phyloP scores from a whole-genome alignment of 2,888 invertebrate species.

The Philhelius pedissequus region DNA sequence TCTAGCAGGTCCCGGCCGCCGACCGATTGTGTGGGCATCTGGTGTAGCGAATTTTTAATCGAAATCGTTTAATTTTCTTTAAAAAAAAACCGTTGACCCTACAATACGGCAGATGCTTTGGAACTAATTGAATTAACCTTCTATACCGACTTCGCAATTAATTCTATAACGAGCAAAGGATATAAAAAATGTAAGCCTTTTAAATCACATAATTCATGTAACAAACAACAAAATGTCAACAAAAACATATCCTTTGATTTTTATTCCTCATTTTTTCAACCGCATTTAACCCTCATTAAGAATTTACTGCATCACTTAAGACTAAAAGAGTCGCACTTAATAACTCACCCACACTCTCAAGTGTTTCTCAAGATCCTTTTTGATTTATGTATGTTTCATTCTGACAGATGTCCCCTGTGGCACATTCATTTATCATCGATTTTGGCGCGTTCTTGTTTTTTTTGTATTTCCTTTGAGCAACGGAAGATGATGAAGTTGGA shows the following conservation, averaged over 20 bases:
- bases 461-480: neutral
- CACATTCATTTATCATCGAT: slow-evolving; percentile 27
- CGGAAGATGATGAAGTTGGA: slow-evolving; percentile 26
- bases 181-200: neutral
- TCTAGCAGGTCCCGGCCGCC: neutral
- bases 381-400: slow-evolving; percentile 29
- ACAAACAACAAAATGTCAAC: slow-evolving; percentile 50
- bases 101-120: slow-evolving; percentile 38
- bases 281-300: slow-evolving; percentile 52
- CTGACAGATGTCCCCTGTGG: slow-evolving; percentile 61
- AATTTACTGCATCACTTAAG: slow-evolving; percentile 44
- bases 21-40: slow-evolving; percentile 24
- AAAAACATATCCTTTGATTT: slow-evolving; percentile 32
- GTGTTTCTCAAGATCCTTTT: slow-evolving; percentile 44
- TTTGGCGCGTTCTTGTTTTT: slow-evolving; percentile 9
- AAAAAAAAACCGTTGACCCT: slow-evolving; percentile 20
- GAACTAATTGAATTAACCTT: slow-evolving; percentile 27
- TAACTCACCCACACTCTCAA: slow-evolving; percentile 62
- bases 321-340: neutral
- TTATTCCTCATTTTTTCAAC: neutral
- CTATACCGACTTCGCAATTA: neutral
- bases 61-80: slow-evolving; percentile 47
- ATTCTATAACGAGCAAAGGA: neutral
- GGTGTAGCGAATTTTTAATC: slow-evolving; percentile 64
- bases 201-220: neutral